These are phyloP conservation scores for Eonycteris spelaea DNA, from an alignment of 2,113 vertebrate species.

Conservation along the genomic window DNA sequence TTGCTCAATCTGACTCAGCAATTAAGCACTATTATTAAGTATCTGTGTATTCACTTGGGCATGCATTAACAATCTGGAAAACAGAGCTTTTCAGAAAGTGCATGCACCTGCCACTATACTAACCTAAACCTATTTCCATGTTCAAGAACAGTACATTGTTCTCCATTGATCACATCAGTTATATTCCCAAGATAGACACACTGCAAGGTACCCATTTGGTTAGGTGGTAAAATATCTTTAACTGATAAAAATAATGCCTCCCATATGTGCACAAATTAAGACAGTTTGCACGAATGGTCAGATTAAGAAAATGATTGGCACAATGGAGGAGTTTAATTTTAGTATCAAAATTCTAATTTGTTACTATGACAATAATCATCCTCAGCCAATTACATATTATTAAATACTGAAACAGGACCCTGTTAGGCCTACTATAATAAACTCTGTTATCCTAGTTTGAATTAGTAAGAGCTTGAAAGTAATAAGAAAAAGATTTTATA, in stretches of 20 bases:
- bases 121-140: slow-evolving; percentile 68
- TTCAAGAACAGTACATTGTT: slow-evolving; percentile 54
- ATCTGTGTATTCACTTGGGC: slow-evolving; percentile 63
- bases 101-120: slow-evolving; percentile 64
- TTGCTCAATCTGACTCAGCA: slow-evolving; percentile 68
- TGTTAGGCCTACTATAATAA: not conserved
- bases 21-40: slow-evolving; percentile 80
- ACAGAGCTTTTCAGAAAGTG: slow-evolving; percentile 73
- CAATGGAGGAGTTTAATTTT: slow-evolving; percentile 21
- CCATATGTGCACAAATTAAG: slow-evolving; percentile 8
- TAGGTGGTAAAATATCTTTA: slow-evolving; percentile 26
- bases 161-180: slow-evolving; percentile 51
- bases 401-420: slow-evolving; percentile 39
- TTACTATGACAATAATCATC: slow-evolving; percentile 40
- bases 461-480: slow-evolving; percentile 31
- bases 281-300: slow-evolving; percentile 32
- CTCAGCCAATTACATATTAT: slow-evolving; percentile 6
- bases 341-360: slow-evolving; percentile 47
- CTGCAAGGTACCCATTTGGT: not conserved
- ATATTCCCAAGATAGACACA: slow-evolving; percentile 48
- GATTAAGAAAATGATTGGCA: slow-evolving; percentile 6
- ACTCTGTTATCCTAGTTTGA: slow-evolving; percentile 21
- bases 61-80: slow-evolving; percentile 73
- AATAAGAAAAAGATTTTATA: slow-evolving; percentile 53
- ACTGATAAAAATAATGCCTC: slow-evolving; percentile 7